Evolutionary conservation across 2,113 vertebrate species (phyloP).

Genomic region (Xerus inauris): DNA sequence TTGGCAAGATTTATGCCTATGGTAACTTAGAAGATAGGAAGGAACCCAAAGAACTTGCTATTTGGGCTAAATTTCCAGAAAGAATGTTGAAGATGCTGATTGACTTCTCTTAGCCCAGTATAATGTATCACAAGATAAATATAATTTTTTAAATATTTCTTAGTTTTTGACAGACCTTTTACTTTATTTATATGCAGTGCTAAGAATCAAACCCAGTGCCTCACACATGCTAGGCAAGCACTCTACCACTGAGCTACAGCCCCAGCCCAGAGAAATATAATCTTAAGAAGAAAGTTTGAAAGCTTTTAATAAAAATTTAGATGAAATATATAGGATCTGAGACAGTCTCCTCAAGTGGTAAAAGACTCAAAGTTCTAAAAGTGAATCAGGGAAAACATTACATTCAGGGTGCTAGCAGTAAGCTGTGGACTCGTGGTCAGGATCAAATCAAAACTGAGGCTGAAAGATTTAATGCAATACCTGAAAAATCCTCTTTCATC

Average conservation of each 20-base stretch:
- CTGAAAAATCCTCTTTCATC: slow-evolving; percentile 19
- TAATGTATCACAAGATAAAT: background rate
- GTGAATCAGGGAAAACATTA: background rate
- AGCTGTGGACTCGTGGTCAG: background rate
- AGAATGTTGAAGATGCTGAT: slow-evolving; percentile 15
- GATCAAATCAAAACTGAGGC: background rate
- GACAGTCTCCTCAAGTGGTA: background rate
- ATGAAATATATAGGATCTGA: background rate
- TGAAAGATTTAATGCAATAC: background rate
- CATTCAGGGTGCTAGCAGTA: background rate
- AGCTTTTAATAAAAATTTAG: slow-evolving; percentile 33
- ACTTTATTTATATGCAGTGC: too few relatives aligned
- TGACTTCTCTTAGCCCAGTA: background rate
- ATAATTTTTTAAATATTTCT: too few relatives aligned
- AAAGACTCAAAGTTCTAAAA: background rate
- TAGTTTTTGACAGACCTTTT: too few relatives aligned
- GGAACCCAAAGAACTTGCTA: background rate
- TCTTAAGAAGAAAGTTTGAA: background rate
- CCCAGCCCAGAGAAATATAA: slow-evolving; percentile 12
- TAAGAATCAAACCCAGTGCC: too few relatives aligned
- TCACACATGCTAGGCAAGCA: too few relatives aligned
- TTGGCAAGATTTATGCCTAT: background rate
- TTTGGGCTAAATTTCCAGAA: slow-evolving; percentile 41
- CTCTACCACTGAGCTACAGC: too few relatives aligned
- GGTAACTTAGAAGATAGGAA: slow-evolving; percentile 20